Percentiles rank a stretch among this genome's conserved stretches.
These are phyloP conservation scores for Herpetotheres cachinnans DNA, from an alignment of 2,113 vertebrate species.

Conservation along the genomic window DNA sequence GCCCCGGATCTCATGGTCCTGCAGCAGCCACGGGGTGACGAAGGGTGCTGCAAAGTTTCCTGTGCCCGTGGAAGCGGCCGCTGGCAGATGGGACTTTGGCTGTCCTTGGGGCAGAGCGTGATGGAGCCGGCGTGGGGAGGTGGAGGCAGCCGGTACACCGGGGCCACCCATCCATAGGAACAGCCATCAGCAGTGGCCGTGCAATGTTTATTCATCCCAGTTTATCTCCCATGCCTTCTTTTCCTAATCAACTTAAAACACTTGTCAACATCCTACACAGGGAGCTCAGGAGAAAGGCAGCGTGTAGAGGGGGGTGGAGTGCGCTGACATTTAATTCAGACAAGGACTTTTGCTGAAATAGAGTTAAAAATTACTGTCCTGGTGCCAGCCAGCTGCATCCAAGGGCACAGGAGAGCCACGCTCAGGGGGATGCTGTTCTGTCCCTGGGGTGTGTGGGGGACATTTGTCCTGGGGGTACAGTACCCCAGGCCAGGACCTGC, in stretches of 20 bases:
- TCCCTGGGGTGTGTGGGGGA: background rate
- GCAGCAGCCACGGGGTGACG: rapidly evolving
- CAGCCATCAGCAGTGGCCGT: rapidly evolving
- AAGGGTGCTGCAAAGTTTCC: background rate
- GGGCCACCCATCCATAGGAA: background rate
- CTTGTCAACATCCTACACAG: background rate
- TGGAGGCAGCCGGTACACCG: rapidly evolving
- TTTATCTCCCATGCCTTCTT: background rate
- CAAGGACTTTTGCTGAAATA: background rate
- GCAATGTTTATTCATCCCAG: rapidly evolving
- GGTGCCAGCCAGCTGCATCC: background rate
- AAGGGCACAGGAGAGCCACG: rapidly evolving
- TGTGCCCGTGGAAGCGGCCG: rapidly evolving
- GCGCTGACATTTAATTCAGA: background rate
- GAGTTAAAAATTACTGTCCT: background rate
- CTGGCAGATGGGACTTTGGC: background rate
- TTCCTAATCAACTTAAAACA: background rate
- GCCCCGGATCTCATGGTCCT: rapidly evolving
- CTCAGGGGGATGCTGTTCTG: rapidly evolving
- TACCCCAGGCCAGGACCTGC: background rate
- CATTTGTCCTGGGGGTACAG: rapidly evolving
- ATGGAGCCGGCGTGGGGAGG: background rate
- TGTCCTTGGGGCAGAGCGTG: background rate
- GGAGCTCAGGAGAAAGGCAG: background rate
- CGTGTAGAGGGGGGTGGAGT: background rate